These are phyloP conservation scores for Rhegmatorhina hoffmannsi DNA, from an alignment of 2,113 vertebrate genomes.

Conservation along the genomic window DNA sequence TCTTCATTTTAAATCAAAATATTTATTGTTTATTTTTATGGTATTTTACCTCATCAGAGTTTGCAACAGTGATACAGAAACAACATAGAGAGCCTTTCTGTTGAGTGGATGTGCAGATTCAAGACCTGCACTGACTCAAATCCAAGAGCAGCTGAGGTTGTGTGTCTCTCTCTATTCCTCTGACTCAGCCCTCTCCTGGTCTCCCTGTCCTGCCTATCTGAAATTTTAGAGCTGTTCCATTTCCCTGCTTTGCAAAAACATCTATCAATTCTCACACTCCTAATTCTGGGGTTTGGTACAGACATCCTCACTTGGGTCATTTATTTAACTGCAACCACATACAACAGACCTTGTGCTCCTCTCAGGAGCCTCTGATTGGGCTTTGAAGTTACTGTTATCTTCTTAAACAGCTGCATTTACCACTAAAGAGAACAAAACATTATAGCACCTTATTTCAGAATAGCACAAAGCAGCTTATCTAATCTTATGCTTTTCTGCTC, in stretches of 20 bases:
- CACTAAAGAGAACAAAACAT: background rate
- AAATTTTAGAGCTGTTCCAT: background rate
- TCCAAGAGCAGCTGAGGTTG: background rate
- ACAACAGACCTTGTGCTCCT: background rate
- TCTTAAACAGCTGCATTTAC: background rate
- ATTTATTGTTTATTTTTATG: background rate
- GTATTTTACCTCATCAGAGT: background rate
- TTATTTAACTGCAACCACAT: background rate
- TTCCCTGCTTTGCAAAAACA: background rate
- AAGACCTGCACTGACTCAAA: background rate
- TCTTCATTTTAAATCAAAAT: background rate
- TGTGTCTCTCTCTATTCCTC: background rate
- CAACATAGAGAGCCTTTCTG: accelerated
- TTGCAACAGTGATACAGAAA: background rate
- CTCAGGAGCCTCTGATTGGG: background rate
- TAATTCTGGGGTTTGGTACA: background rate
- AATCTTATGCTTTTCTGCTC: background rate
- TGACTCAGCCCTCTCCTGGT: background rate
- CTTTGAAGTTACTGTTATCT: background rate
- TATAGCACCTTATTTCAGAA: background rate
- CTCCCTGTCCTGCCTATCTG: background rate
- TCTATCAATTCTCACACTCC: background rate
- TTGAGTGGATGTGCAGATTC: background rate
- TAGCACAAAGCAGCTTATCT: background rate
- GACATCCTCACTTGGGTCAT: background rate